phyloP scores from a whole-genome alignment of 2,888 invertebrate species.

The Ephialtes manifestator region DNA sequence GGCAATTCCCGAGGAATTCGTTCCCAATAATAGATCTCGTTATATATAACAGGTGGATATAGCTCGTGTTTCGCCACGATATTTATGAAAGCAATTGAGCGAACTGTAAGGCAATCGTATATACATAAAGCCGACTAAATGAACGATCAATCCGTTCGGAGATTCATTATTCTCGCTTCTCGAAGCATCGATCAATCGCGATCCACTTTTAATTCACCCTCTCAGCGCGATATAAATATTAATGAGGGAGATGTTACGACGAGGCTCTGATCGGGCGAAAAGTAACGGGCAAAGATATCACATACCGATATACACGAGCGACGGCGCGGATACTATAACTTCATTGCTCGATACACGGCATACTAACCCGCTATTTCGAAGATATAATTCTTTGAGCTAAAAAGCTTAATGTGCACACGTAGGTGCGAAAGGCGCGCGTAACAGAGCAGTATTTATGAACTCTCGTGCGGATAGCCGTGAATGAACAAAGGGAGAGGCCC shows the following conservation, averaged over 20 bases:
- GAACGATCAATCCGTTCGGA: constrained; percentile 34
- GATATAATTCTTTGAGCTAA: constrained; percentile 35
- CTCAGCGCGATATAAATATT: constrained; percentile 50
- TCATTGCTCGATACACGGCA: constrained; percentile 29
- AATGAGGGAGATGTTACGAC: constrained; percentile 42
- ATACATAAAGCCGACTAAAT: neutral
- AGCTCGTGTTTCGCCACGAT: neutral
- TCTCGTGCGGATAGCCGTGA: constrained; percentile 59
- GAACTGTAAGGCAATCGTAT: neutral
- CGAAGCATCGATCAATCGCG: constrained; percentile 53
- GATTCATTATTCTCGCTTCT: constrained; percentile 42
- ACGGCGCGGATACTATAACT: constrained; percentile 32
- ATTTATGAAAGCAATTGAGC: neutral
- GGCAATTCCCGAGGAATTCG: neutral
- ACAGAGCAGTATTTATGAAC: constrained; percentile 61
- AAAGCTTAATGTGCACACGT: constrained; percentile 30
- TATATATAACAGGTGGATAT: neutral
- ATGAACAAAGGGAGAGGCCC: constrained; percentile 67
- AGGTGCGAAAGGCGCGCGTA: constrained; percentile 5
- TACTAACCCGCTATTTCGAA: constrained; percentile 49
- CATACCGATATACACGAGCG: constrained; percentile 39
- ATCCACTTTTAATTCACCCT: constrained; percentile 34
- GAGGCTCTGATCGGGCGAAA: constrained; percentile 14
- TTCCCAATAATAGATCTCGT: neutral
- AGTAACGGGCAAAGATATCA: constrained; percentile 55